Percentiles rank a stretch among this genome's conserved stretches.
Evolutionary conservation across 2,888 invertebrate genomes (phyloP).

Genomic region (Anorthoa munda): DNA sequence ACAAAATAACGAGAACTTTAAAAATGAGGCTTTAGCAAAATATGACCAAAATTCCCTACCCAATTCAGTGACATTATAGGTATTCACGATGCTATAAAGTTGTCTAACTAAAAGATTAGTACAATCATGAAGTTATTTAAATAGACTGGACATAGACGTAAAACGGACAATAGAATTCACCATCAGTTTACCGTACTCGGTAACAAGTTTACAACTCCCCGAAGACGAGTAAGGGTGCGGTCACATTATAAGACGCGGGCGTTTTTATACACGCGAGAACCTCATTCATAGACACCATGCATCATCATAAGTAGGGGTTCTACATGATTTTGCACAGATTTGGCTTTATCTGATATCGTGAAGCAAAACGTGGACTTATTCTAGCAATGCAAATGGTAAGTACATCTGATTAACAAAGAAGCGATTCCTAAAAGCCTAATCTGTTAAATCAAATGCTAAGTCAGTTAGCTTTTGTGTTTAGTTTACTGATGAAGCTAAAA

Average conservation of each 20-base stretch:
- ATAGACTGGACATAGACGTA: slow-evolving; percentile 67
- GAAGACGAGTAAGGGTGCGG: slow-evolving; percentile 21
- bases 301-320: too few relatives aligned
- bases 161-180: slow-evolving; percentile 60
- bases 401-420: not conserved
- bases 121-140: slow-evolving; percentile 32
- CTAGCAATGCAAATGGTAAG: not conserved
- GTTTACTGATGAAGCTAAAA: not conserved
- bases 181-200: slow-evolving; percentile 70
- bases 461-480: not conserved
- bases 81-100: not conserved
- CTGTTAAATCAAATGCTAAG: not conserved
- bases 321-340: too few relatives aligned
- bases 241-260: not conserved
- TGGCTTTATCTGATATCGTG: too few relatives aligned
- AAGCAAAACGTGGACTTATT: too few relatives aligned
- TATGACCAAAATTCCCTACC: too few relatives aligned
- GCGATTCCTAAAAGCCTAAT: not conserved
- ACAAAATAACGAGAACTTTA: too few relatives aligned
- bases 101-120: slow-evolving; percentile 21
- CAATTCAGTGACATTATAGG: not conserved
- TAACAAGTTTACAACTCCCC: slow-evolving; percentile 74
- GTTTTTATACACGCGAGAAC: not conserved
- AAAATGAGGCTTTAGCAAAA: too few relatives aligned
- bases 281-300: not conserved